Evolutionary conservation across 2,113 vertebrate genomes (phyloP).

Genomic region (Epinephelus cyanopodus): DNA sequence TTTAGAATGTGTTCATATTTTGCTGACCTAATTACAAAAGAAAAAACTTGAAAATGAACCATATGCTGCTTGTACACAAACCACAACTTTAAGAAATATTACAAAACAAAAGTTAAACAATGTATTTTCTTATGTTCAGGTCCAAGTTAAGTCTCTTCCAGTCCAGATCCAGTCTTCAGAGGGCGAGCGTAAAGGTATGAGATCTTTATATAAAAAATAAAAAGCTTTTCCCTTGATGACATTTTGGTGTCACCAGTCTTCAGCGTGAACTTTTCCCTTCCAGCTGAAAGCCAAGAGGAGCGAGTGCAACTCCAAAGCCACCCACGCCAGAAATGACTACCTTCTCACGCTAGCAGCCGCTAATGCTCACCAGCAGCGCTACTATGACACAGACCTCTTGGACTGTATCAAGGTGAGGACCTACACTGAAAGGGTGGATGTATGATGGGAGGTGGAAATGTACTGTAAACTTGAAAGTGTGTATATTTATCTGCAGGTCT

Average conservation of each 20-base stretch:
- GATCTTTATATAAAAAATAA: not conserved
- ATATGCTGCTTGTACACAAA: not conserved
- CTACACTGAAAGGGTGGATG: fast-evolving
- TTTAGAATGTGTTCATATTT: not conserved
- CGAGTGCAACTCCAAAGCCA: conserved; percentile 96
- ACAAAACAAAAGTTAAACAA: too few species aligned
- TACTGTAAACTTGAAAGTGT: not conserved
- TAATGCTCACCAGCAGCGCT: conserved; percentile 96
- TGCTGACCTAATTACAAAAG: not conserved
- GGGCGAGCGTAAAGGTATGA: conserved; percentile 96
- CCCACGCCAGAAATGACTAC: conserved; percentile 95
- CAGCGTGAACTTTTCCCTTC: not conserved
- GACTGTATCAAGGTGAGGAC: conserved; percentile 87
- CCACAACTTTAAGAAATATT: not conserved
- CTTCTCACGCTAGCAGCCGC: conserved; percentile 95
- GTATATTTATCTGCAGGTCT: conserved; percentile 82
- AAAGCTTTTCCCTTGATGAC: fast-evolving
- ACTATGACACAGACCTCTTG: conserved; percentile 93
- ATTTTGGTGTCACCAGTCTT: not conserved
- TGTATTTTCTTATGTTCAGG: conserved; percentile 80
- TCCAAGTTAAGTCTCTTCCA: conserved; percentile 98
- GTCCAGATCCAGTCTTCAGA: conserved; percentile 98
- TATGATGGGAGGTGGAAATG: fast-evolving
- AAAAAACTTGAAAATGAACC: not conserved
- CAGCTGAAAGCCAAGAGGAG: conserved; percentile 97